A percentile compares a stretch with the other conserved stretches of the same genome.
Conservation (phyloP, 2,113 vertebrate species). For the Sitta europaea region DNA sequence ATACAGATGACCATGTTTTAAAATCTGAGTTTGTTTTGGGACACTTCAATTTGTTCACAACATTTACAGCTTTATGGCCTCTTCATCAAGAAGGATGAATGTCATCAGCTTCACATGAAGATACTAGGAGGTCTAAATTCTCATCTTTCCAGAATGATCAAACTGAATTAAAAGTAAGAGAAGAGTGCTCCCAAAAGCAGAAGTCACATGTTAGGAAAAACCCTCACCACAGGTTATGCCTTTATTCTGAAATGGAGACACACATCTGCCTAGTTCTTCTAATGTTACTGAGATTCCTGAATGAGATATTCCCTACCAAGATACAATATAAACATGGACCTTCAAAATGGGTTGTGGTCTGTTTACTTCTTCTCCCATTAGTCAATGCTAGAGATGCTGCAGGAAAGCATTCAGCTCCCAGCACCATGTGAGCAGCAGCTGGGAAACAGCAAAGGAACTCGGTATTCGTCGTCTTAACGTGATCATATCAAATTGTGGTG, state of each 20-base stretch:
- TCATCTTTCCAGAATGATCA: background rate
- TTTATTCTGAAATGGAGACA: background rate
- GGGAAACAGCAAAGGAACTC: constrained; percentile 15
- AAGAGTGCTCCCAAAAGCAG: background rate
- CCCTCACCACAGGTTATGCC: background rate
- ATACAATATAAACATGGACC: background rate
- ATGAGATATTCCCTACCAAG: background rate
- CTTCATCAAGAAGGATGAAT: background rate
- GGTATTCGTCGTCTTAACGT: accelerated
- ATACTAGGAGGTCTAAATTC: background rate
- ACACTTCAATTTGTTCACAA: background rate
- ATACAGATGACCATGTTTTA: background rate
- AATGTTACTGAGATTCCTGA: background rate
- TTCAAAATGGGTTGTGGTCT: background rate
- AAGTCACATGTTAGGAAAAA: background rate
- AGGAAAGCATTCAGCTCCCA: background rate
- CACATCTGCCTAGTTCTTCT: background rate
- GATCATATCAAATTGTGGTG: constrained; percentile 38
- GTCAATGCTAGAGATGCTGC: background rate
- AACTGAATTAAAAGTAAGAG: background rate
- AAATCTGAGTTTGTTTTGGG: background rate
- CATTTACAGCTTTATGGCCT: background rate
- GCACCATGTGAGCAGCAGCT: constrained; percentile 32
- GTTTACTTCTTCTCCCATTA: constrained; percentile 3
- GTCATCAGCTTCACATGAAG: background rate